Evolutionary conservation across 2,797 vertebrate species (phyloP).

Genomic region (Alca torda): DNA sequence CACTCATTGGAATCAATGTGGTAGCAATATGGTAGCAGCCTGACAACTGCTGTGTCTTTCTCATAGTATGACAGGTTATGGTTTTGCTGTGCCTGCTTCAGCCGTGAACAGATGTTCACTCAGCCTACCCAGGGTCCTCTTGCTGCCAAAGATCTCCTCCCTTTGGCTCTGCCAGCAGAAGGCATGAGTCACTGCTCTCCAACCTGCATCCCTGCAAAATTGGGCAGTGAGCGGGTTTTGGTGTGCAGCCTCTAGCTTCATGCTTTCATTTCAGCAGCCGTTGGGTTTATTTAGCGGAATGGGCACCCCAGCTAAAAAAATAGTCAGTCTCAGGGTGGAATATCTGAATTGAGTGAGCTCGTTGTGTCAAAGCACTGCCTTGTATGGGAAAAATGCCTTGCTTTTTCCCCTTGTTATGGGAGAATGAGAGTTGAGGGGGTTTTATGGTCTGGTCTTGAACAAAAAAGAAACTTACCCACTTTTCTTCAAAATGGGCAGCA

Average conservation of each 20-base stretch:
- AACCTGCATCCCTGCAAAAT: neutral
- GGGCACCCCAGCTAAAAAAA: neutral
- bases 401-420: neutral
- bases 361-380: neutral
- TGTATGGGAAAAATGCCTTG: neutral
- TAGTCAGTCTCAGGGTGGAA: neutral
- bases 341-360: neutral
- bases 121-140: neutral
- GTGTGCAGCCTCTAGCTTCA: neutral
- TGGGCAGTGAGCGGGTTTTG: fast-evolving
- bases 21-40: neutral
- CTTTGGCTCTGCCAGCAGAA: neutral
- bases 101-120: neutral
- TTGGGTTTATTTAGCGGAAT: neutral
- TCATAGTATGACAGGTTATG: neutral
- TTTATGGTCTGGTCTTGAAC: neutral
- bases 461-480: neutral
- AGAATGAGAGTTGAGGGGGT: neutral
- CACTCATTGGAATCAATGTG: neutral
- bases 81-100: neutral
- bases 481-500: neutral
- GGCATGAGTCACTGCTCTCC: neutral
- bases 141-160: neutral
- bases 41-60: neutral
- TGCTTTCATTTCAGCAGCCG: neutral